These are phyloP conservation scores for Cantharis nigra DNA, from an alignment of 2,888 invertebrate genomes.

Conservation along the genomic window DNA sequence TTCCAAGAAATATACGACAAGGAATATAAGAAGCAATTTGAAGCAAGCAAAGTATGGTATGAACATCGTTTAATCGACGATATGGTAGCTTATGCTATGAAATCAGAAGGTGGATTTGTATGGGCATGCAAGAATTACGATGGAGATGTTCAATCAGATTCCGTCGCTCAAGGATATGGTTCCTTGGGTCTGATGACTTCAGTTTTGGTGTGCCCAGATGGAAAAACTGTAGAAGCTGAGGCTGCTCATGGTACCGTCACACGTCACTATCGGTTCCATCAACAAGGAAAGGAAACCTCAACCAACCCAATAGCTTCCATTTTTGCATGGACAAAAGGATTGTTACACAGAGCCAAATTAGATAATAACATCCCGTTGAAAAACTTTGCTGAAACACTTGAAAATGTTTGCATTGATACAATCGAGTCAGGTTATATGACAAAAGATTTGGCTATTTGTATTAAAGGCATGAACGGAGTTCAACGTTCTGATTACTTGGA, in stretches of 20 bases:
- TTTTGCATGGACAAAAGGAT: conserved; percentile 96
- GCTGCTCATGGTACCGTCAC: conserved; percentile 98
- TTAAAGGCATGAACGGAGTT: conserved; percentile 88
- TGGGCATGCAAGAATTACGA: conserved; percentile 99
- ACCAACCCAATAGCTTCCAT: conserved; percentile 99
- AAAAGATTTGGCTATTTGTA: conserved; percentile 97
- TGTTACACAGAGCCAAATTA: conserved; percentile 91
- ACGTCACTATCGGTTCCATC: conserved; percentile 85
- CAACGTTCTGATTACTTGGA: conserved; percentile 85
- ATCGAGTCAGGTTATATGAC: conserved; percentile 96
- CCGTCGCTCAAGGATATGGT: conserved; percentile 96
- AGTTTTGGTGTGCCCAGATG: conserved; percentile 95
- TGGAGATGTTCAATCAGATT: conserved; percentile 98
- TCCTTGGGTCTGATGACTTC: conserved; percentile 98
- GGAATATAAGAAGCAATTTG: conserved; percentile 83
- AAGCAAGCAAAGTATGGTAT: conserved; percentile 91
- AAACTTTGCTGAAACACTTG: conserved; percentile 84
- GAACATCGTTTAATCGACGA: conserved; percentile 98
- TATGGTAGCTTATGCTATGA: conserved; percentile 98
- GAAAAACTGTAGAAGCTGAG: conserved; percentile 96
- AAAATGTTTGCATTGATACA: conserved; percentile 90
- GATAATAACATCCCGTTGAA: conserved; percentile 80
- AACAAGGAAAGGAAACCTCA: conserved; percentile 96
- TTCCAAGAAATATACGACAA: conserved; percentile 93
- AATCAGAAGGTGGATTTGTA: conserved; percentile 97